Evolutionary conservation across 2,113 vertebrate species (phyloP), one percentile per base, ranked within the genome.

Genomic region (Triplophysa dalaica): DNA sequence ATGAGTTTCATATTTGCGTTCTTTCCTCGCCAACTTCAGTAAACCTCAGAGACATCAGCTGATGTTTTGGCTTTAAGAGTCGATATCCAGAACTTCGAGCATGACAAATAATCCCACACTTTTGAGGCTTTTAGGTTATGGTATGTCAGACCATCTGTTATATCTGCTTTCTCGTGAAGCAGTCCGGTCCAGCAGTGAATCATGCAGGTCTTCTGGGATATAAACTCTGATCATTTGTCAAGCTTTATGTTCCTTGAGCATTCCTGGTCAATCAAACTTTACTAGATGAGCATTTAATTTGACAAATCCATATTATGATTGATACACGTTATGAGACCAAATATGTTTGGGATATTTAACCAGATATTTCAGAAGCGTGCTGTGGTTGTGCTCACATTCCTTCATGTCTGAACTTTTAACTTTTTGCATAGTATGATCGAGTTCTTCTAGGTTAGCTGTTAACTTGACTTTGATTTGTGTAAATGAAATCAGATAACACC

Each of bases 281-380:
- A 50, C 75, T 77, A 60, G 41, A 78, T 77, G 82, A 87, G 86
- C 78, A 84, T 86, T 87, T 86, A 80, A 86, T 84, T 68, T 77
- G 70, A 82, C 79, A 85, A 85, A 85, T 80, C 73, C 79, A 80
- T 78, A 82, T 83, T 85, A 83, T 80, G 79, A 81, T 83, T 58
- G 69, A 86, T 86, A 62, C 13, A 48, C 73, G 26, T 85, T 82
- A 86, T 83, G 70, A 84, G 83, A 62, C 52, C 83, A 81, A 77
- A 87, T 85, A 83, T 83, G 76, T 78, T 77, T 78, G 73, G 73
- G 83, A 83, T 85, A 83, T 84, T 89, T 81, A 85, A 85, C 86
- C 76, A 83, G 68, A 62, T 75, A 62, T 62, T 75, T 62, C 41
- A 29, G 52, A 77, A 77, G 62, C 45, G 66, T 52, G 45, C 11